Evolutionary conservation across 2,888 invertebrate species (phyloP).

Genomic region (Antheraea assamensis): DNA sequence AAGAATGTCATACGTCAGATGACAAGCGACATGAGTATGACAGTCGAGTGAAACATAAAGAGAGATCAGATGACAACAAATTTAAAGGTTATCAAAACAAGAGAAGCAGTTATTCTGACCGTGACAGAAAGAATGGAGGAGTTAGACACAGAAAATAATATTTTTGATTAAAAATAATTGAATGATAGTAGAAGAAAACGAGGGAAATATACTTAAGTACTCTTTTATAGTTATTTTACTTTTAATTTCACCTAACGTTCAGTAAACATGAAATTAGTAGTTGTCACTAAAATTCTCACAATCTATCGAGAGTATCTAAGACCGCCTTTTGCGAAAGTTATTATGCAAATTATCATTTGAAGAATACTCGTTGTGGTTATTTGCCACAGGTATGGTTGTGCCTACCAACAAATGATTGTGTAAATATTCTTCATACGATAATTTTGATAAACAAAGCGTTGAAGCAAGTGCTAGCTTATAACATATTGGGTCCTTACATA

Average conservation of each 20-base stretch:
- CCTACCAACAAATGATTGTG: too few relatives aligned
- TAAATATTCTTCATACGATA: too few relatives aligned
- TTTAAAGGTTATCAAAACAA: constrained; percentile 17
- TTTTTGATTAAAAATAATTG: constrained; percentile 21
- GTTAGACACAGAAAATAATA: constrained; percentile 23
- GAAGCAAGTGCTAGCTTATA: too few relatives aligned
- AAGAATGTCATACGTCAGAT: neutral
- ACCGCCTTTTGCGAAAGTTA: too few relatives aligned
- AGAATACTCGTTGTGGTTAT: too few relatives aligned
- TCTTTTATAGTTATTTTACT: neutral
- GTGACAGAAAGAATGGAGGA: constrained; percentile 23
- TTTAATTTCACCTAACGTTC: neutral
- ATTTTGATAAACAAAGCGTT: too few relatives aligned
- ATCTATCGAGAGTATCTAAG: too few relatives aligned
- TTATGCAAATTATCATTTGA: too few relatives aligned
- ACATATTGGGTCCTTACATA: too few relatives aligned
- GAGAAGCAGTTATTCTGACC: constrained; percentile 22
- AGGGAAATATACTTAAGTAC: constrained; percentile 24
- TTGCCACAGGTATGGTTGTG: too few relatives aligned
- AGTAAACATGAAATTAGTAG: too few relatives aligned
- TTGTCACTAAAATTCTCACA: too few relatives aligned
- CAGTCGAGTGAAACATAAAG: constrained; percentile 17
- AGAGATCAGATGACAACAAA: constrained; percentile 25
- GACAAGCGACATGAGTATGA: constrained; percentile 1
- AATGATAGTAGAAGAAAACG: constrained; percentile 28